Evolutionary conservation across 2,888 invertebrate species (phyloP).

Genomic region (Noctuana brunneofusca): DNA sequence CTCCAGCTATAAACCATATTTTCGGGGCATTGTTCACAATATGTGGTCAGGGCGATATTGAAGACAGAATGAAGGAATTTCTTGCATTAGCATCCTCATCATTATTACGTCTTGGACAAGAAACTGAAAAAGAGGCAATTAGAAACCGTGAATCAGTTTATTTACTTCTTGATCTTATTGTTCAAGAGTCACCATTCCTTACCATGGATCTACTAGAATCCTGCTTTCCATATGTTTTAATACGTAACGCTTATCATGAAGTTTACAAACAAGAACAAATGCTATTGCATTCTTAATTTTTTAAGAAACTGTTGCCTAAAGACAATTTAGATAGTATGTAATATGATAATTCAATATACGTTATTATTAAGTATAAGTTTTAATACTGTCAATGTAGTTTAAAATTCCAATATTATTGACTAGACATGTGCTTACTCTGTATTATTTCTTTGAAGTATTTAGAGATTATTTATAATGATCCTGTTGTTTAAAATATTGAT

Average conservation of each 20-base stretch:
- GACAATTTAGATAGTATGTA: conserved; percentile 35
- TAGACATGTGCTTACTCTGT: conserved; percentile 20
- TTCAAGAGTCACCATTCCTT: conserved; percentile 98
- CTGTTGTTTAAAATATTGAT: conserved; percentile 23
- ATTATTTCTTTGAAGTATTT: conserved; percentile 21
- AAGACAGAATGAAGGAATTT: conserved; percentile 98
- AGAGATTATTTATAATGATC: conserved; percentile 24
- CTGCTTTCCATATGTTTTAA: conserved; percentile 98
- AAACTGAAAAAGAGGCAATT: conserved; percentile 96
- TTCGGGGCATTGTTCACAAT: conserved; percentile 98
- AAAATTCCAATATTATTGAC: conserved; percentile 37
- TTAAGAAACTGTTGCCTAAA: conserved; percentile 26
- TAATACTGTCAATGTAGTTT: conserved; percentile 24
- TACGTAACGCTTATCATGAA: conserved; percentile 98
- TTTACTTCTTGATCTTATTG: conserved; percentile 97
- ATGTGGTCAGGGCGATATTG: conserved; percentile 97
- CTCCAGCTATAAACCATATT: conserved; percentile 96
- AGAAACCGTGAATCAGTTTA: conserved; percentile 98
- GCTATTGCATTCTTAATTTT: conserved; percentile 67
- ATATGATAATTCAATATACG: conserved; percentile 30
- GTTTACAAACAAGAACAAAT: conserved; percentile 95
- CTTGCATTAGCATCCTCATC: conserved; percentile 96
- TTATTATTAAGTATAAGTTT: conserved; percentile 20
- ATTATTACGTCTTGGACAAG: conserved; percentile 95
- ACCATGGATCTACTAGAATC: conserved; percentile 99